Conservation (phyloP, 2,797 vertebrate genomes). For the Ciconia nigra region DNA sequence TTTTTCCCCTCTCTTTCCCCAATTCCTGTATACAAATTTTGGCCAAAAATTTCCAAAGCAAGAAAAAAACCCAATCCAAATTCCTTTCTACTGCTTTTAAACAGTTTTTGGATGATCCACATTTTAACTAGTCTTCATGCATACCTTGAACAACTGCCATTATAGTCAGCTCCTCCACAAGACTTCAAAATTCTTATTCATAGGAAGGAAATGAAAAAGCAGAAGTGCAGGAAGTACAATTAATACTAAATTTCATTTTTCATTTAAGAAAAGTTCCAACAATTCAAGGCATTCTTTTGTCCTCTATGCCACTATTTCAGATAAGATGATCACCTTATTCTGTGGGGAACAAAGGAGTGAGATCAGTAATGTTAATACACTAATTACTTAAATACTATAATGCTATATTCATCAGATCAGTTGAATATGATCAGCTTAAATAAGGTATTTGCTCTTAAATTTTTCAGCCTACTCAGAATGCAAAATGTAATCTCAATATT, state of each 20-base stretch:
- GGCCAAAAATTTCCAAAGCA: background rate
- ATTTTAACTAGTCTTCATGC: background rate
- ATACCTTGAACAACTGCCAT: background rate
- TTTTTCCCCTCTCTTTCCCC: rapidly evolving
- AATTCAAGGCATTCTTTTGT: background rate
- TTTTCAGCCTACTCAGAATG: background rate
- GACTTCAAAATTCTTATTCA: background rate
- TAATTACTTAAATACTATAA: background rate
- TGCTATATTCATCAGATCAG: background rate
- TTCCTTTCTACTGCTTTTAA: background rate
- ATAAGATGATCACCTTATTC: background rate
- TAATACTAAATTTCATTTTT: background rate
- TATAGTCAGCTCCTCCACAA: background rate
- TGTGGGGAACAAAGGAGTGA: background rate
- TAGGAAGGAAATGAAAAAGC: background rate
- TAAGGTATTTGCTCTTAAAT: background rate
- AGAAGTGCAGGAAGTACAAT: background rate
- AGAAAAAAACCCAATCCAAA: background rate
- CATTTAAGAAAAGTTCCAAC: background rate
- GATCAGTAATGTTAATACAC: background rate
- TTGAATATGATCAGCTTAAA: background rate
- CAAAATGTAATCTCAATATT: background rate
- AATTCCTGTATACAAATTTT: background rate
- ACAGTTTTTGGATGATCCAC: background rate
- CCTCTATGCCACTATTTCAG: background rate